These are phyloP conservation scores for Galago senegalensis DNA, from an alignment of 2,797 vertebrate genomes.

Conservation along the genomic window DNA sequence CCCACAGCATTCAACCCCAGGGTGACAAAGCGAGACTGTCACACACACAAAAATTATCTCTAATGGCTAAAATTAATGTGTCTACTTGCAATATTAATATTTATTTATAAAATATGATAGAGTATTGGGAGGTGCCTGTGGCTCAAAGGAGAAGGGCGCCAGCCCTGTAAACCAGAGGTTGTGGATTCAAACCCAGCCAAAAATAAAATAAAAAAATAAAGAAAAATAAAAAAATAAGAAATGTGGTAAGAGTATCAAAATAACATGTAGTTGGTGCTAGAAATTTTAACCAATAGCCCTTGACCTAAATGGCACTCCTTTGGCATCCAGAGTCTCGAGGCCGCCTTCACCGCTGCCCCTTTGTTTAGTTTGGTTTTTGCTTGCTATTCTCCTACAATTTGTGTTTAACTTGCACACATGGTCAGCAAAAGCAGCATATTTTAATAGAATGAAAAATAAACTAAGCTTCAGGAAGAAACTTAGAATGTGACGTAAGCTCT, in stretches of 20 bases:
- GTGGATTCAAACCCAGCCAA: too few species aligned
- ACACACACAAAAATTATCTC: background rate
- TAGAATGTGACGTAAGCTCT: background rate
- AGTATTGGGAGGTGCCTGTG: too few species aligned
- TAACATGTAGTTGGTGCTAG: background rate
- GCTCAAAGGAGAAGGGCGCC: too few species aligned
- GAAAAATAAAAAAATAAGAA: too few species aligned
- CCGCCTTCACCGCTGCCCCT: background rate
- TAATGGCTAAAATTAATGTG: conserved; percentile 1
- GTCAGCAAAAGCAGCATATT: conserved; percentile 11
- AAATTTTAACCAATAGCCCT: conserved; percentile 43
- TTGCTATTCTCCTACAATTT: background rate
- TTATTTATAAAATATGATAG: conserved; percentile 9
- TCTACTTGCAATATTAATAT: background rate
- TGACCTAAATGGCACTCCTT: background rate
- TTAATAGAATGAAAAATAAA: conserved; percentile 36
- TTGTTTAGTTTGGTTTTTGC: background rate
- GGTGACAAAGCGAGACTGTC: too few species aligned
- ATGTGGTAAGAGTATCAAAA: background rate
- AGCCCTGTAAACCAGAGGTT: too few species aligned
- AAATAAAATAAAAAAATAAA: too few species aligned
- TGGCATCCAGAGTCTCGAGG: conserved; percentile 27
- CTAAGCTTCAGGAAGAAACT: background rate
- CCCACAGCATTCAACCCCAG: too few species aligned
- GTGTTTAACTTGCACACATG: background rate